A percentile compares a stretch with the other conserved stretches of the same genome.
Evolutionary conservation across 2,888 invertebrate species (phyloP).

Genomic region (Philonicus albiceps): DNA sequence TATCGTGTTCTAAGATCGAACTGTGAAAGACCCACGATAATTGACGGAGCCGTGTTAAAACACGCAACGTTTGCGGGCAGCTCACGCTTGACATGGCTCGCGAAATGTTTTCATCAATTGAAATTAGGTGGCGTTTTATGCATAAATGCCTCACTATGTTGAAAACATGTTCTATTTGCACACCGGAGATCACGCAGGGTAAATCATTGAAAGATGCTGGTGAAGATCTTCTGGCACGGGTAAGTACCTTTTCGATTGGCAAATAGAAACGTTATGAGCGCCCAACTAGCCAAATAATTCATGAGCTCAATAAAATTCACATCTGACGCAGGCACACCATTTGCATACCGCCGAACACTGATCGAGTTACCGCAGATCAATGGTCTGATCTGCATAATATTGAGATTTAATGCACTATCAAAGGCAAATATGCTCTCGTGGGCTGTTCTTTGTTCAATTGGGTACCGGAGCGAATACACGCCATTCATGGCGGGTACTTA

Average conservation of each 20-base stretch:
- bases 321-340: neutral
- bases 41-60: neutral
- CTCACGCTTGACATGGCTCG: constrained; percentile 1
- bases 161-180: neutral
- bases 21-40: neutral
- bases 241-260: neutral
- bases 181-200: constrained; percentile 10
- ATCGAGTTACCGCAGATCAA: constrained; percentile 8
- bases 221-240: neutral
- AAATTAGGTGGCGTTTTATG: constrained; percentile 28
- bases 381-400: constrained; percentile 11
- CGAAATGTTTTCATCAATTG: constrained; percentile 22
- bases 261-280: neutral
- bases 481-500: neutral
- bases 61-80: neutral
- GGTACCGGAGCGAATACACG: neutral
- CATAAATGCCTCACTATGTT: neutral
- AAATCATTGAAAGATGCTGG: neutral
- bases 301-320: neutral
- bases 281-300: neutral
- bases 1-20: constrained; percentile 7
- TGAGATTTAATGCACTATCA: neutral
- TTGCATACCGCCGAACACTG: neutral
- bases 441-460: neutral
- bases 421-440: neutral